A percentile compares a stretch with the other conserved stretches of the same genome.
Evolutionary conservation across 2,797 vertebrate species (phyloP).

Genomic region (Calcarius lapponicus): DNA sequence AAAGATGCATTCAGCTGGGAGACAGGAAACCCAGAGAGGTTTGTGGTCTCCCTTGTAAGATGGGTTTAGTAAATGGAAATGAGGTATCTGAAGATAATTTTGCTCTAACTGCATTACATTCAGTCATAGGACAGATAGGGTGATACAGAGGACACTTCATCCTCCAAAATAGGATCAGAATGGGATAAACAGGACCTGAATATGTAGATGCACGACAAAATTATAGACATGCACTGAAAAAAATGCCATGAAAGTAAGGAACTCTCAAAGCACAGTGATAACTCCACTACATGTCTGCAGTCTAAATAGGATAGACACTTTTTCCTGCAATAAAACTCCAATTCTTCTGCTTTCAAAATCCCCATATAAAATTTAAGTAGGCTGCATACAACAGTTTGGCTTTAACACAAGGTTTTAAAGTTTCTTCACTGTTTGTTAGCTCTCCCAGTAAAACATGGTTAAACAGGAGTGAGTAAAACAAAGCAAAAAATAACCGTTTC

Average conservation of each 20-base stretch:
- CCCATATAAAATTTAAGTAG: neutral
- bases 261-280: neutral
- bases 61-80: neutral
- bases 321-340: neutral
- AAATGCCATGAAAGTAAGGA: neutral
- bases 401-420: neutral
- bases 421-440: neutral
- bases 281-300: neutral
- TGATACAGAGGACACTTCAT: neutral
- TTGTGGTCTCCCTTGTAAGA: neutral
- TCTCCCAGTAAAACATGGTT: neutral
- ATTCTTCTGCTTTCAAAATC: neutral
- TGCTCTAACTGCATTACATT: neutral
- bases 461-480: neutral
- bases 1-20: neutral
- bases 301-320: neutral
- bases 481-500: constrained; percentile 2
- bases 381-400: neutral
- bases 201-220: neutral
- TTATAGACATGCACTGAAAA: neutral
- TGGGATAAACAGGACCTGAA: neutral
- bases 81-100: neutral
- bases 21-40: neutral
- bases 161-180: neutral
- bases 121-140: neutral